Evolutionary conservation across 2,797 vertebrate species (phyloP).

Genomic region (Erpetoichthys calabaricus): DNA sequence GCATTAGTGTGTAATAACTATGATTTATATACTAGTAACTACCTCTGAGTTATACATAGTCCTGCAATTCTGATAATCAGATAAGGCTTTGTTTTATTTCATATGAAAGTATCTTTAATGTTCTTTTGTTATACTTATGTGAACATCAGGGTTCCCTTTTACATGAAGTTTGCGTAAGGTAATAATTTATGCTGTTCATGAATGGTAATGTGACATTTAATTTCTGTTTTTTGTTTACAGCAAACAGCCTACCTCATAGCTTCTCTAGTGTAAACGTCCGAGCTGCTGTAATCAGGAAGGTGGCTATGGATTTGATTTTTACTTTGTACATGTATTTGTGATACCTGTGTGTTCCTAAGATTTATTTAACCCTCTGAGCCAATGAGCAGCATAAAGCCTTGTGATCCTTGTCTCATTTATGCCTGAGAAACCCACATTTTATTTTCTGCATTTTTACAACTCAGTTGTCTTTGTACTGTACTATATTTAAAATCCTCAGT

Average conservation of each 20-base stretch:
- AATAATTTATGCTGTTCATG: conserved; percentile 25
- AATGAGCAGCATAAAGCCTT: too few species aligned
- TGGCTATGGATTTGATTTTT: conserved; percentile 35
- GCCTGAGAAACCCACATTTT: conserved; percentile 40
- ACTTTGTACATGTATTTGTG: conserved; percentile 13
- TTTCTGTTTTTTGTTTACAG: conserved; percentile 60
- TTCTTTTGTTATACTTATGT: conserved; percentile 38
- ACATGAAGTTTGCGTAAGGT: conserved; percentile 14
- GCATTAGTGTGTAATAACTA: conserved; percentile 45
- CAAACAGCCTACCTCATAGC: conserved; percentile 65
- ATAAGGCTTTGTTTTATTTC: conserved; percentile 41
- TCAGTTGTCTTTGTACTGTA: too few species aligned
- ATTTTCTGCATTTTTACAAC: conserved; percentile 30
- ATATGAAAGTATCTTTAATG: conserved; percentile 31
- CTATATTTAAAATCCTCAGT: too few species aligned
- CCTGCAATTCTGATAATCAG: conserved; percentile 46
- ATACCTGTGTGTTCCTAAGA: conserved; percentile 37
- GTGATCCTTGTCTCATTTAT: conserved; percentile 9
- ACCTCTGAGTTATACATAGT: conserved; percentile 56
- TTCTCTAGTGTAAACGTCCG: conserved; percentile 45
- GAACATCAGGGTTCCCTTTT: conserved; percentile 33
- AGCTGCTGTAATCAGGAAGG: conserved; percentile 50
- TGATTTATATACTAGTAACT: conserved; percentile 63
- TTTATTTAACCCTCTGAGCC: too few species aligned
- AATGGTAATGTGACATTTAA: conserved; percentile 30